Percentiles rank a stretch among this genome's conserved stretches.
These are phyloP conservation scores for Pristionchus japonicus DNA, from an alignment of 2,888 invertebrate genomes.

Conservation along the genomic window DNA sequence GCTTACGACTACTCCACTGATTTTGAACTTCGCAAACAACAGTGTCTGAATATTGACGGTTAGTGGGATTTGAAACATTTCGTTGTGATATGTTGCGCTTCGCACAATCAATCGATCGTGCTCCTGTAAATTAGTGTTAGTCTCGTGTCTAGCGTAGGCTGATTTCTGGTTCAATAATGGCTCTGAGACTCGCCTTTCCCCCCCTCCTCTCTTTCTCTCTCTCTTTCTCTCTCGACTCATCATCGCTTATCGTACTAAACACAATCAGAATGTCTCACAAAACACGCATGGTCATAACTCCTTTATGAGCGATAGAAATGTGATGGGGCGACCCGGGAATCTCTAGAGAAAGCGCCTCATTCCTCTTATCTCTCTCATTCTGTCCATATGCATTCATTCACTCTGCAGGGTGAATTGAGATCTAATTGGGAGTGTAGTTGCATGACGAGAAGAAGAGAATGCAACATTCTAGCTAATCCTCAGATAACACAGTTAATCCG, in stretches of 20 bases:
- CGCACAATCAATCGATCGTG: too few relatives aligned
- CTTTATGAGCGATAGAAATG: not conserved
- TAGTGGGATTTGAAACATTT: too few relatives aligned
- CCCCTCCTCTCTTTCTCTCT: too few relatives aligned
- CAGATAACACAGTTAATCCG: not conserved
- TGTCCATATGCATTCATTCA: not conserved
- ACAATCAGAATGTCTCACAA: not conserved
- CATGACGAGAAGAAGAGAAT: not conserved
- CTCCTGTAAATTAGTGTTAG: not conserved
- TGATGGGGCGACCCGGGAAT: not conserved
- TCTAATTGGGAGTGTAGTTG: not conserved
- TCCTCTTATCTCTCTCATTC: not conserved
- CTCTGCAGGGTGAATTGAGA: not conserved
- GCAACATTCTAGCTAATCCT: not conserved
- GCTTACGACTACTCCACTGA: slow-evolving; percentile 1
- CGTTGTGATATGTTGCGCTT: too few relatives aligned
- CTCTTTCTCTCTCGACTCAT: not conserved
- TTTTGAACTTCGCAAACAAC: not conserved
- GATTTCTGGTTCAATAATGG: not conserved
- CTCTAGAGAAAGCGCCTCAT: not conserved
- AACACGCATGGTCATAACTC: not conserved
- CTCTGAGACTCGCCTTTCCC: too few relatives aligned
- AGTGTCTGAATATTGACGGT: slow-evolving; percentile 14
- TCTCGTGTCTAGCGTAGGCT: not conserved
- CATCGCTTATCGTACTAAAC: not conserved